phyloP scores from a whole-genome alignment of 2,888 invertebrate species.

The Orthonychiurus folsomi region DNA sequence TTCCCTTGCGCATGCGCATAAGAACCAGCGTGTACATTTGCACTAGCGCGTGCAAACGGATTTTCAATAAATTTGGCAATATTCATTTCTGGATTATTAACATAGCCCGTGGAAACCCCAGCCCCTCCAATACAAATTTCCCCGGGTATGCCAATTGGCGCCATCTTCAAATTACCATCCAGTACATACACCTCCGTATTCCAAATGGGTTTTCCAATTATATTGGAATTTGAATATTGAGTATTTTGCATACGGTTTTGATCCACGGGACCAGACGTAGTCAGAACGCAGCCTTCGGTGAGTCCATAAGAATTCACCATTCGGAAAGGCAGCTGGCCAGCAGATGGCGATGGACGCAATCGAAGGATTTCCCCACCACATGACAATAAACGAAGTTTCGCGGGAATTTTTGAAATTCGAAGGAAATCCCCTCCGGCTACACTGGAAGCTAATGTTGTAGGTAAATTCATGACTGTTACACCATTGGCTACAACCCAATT shows the following conservation, averaged over 20 bases:
- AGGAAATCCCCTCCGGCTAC: not conserved
- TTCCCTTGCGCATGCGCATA: not conserved
- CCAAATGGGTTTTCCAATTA: constrained; percentile 56
- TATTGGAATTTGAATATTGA: too few relatives aligned
- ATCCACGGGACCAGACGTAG: not conserved
- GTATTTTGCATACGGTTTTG: not conserved
- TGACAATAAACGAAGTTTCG: not conserved
- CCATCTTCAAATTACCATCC: constrained; percentile 47
- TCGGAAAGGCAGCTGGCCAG: not conserved
- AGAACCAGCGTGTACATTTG: too few relatives aligned
- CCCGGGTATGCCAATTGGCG: not conserved
- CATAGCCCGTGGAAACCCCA: constrained; percentile 72
- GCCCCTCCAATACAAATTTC: constrained; percentile 65
- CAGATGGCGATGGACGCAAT: not conserved
- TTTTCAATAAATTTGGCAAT: constrained; percentile 7
- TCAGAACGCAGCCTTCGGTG: constrained; percentile 1
- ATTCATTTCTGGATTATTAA: constrained; percentile 42
- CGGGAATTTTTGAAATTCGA: not conserved
- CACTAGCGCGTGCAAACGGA: constrained; percentile 14
- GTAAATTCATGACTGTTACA: not conserved
- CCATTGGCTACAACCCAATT: not conserved
- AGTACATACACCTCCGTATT: constrained; percentile 59
- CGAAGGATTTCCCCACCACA: constrained; percentile 10
- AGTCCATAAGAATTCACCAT: constrained; percentile 8
- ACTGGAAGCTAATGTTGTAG: not conserved